Evolutionary conservation across 2,113 vertebrate genomes (phyloP), one percentile per base, ranked within the genome.

Genomic region (Callopanchax toddi): DNA sequence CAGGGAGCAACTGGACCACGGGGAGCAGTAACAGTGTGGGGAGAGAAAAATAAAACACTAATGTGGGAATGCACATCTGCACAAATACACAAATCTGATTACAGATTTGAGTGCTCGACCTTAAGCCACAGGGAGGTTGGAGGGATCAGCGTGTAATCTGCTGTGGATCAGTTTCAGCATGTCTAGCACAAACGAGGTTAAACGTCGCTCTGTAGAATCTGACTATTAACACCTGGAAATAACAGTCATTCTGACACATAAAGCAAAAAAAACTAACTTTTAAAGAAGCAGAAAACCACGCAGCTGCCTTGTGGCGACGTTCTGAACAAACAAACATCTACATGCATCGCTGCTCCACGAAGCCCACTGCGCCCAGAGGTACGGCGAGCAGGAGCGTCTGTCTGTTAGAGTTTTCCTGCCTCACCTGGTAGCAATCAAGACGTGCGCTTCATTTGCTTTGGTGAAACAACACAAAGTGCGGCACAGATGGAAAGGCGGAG

Each of bases 401-500:
- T 5, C 42, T 5, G 51, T 20, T 29, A 36, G 44, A 40, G 32
- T 50, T 5, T 37, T 16, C 29, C 21, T 23, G 48, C 69, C 62
- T 79, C 83, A 88, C 86, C 84, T 82, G 83, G 80, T 76, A 74
- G 53, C 60, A 70, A 85, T 86, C 80, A 85, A 73, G 79, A 81
- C 36, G 64, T 70, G 74, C 1, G 29, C 10, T 32, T 32, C 29
- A 32, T 32, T 32, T 32, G 10, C 29, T 32, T 6, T 45, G 22
- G 54, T 22, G 51, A 72, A 84, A 78, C 74, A 83, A 78, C 77
- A 74, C 45, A 65, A 42, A 79, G 75, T 56, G 65, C 61, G 67
- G 69, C 74, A 73, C 84, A 84, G 86, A 88, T 83, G 83, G 84
- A 82, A 60, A 75, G 69, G 76, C 55, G 75, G 77, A 73, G 82